Base-by-base conservation (phyloP, 2,113 vertebrate genomes). In the Takifugu flavidus region DNA sequence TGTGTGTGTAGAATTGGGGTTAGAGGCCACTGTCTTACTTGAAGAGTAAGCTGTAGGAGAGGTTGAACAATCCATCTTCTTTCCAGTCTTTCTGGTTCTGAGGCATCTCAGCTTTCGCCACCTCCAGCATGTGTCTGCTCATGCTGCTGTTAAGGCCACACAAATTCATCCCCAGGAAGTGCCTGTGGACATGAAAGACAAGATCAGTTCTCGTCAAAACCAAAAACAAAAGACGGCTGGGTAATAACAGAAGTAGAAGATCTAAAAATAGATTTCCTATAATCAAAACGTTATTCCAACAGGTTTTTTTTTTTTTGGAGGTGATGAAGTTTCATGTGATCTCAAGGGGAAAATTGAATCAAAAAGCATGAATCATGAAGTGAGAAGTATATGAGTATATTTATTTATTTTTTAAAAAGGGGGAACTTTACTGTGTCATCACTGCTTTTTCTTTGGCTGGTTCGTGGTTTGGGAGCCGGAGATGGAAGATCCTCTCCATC, bases 401-500 rank as follows among this genome's bases (percentile, higher is more conserved):
- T 20, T 20, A 20, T 20, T 20, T 20, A 20, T 20, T 20, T 20
- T 20, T 20, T 20, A 20, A 45, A 2, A 5, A 14, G 49, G 15
- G 2, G 50, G 4, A 42, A 74, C 90, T 57, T 89, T 90, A 96
- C 94, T 69, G 83, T 79, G 79, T 92, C 88, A 94, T 89, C 76
- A 88, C 76, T 28, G 66, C 67, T 75, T 91, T 94, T 25, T 90
- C 91, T 25, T 83, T 82, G 0, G 25, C 65, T 0, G 78, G 84
- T 62, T 88, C 88, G 56, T 90, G 82, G 47, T 88, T 74, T 0
- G 93, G 92, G 25, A 96, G 90, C 52, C 44, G 85, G 78, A 96
- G 82, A n/a, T 88, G 85, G 42, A 96, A 96, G 67, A 96, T 95
- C 61, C 91, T 84, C 14, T 94, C 88, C 94, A 96, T 96, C 69